Evolutionary conservation across 2,113 vertebrate species (phyloP).

Genomic region (Myrmecobius fasciatus): DNA sequence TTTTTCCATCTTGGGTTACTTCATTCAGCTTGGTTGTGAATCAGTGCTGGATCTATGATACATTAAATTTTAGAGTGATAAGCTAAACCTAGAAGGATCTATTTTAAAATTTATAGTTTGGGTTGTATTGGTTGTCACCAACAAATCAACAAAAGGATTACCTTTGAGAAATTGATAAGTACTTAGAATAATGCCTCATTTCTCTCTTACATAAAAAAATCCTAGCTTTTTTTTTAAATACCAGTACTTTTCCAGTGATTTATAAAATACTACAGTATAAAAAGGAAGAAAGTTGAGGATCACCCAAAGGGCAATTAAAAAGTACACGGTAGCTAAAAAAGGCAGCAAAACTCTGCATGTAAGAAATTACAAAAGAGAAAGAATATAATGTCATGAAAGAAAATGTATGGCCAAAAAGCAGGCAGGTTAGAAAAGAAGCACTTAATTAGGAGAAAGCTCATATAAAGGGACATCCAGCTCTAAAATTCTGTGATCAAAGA

Average conservation of each 20-base stretch:
- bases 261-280: background rate
- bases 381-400: background rate
- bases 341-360: background rate
- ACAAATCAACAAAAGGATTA: background rate
- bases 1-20: conserved; percentile 41
- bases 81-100: background rate
- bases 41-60: conserved; percentile 29
- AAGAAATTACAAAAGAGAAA: background rate
- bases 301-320: background rate
- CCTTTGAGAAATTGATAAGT: background rate
- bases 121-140: background rate
- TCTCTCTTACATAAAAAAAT: background rate
- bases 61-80: conserved; percentile 39
- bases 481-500: background rate
- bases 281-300: background rate
- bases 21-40: conserved; percentile 39
- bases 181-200: background rate
- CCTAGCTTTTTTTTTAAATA: background rate
- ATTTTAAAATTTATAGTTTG: background rate
- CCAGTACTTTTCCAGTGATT: background rate
- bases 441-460: background rate
- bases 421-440: background rate
- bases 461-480: background rate
- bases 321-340: background rate
- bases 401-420: background rate